Evolutionary conservation across 2,888 invertebrate genomes (phyloP), one percentile per base, ranked within the genome.

Genomic region (Norana najaformis): DNA sequence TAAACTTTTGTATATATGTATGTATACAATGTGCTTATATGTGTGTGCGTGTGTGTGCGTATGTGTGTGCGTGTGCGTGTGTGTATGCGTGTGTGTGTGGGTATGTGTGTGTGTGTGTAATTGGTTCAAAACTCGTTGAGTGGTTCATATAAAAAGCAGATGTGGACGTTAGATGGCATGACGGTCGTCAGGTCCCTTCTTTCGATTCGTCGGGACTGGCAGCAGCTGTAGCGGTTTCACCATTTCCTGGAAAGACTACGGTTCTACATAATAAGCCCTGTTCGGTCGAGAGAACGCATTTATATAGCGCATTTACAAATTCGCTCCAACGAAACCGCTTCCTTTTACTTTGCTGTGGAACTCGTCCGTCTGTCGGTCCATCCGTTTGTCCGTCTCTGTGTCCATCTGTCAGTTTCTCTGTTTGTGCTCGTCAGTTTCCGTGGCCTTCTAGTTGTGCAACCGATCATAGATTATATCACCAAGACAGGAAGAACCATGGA

Each of bases 271-370:
- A 69, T 69, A 69, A 69, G 69, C 69, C 69, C 8, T 11, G n/a
- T 30, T 69, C 69, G 69, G 69, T n/a, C 69, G 69, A 69, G 30
- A 69, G 69, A 11, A 69, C 69, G 13, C 30, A n/a, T 3, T 69
- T 69, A n/a, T 69, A 69, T 69, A 69, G 69, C 69, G 69, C 69
- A 69, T 69, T 69, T 69, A 69, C 30, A 69, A 69, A 69, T 69
- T n/a, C 69, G 69, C 69, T 69, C 69, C 5, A 69, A 69, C 69
- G 69, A 69, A 30, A n/a, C 8, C 8, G 69, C 69, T 11, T 69
- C 69, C 69, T n/a, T 69, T 69, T 5, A 69, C 69, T 3, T 6
- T n/a, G 8, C 69, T 6, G 69, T 69, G 11, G 69, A 69, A 30
- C 30, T 8, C 30, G 11, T n/a, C n/a, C n/a, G 4, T 69, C n/a